Evolutionary conservation across 2,888 invertebrate genomes (phyloP).

Genomic region (Orgyia antiqua): DNA sequence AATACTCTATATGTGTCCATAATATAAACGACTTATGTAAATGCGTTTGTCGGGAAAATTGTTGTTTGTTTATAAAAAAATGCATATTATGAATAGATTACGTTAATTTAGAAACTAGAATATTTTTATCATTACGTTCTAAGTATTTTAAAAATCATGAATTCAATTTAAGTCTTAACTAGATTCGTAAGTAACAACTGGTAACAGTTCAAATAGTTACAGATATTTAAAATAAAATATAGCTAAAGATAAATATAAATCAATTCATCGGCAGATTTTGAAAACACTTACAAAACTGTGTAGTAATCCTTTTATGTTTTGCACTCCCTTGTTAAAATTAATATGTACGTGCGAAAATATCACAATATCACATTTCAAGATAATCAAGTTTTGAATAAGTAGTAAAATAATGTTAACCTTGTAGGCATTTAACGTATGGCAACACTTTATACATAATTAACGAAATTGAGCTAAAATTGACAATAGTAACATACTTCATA

Average conservation of each 20-base stretch:
- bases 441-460: conserved; percentile 20
- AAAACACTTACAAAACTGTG: conserved; percentile 37
- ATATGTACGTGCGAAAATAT: conserved; percentile 1
- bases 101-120: too few species aligned
- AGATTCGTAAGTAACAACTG: too few species aligned
- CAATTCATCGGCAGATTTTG: conserved; percentile 35
- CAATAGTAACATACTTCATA: background rate
- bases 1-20: too few species aligned
- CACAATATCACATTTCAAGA: conserved; percentile 2
- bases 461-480: conserved; percentile 16
- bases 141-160: too few species aligned
- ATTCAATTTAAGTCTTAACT: too few species aligned
- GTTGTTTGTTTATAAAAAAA: too few species aligned
- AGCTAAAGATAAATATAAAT: conserved; percentile 6
- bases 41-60: too few species aligned
- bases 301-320: conserved; percentile 26
- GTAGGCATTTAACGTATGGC: conserved; percentile 26
- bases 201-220: too few species aligned
- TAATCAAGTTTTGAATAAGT: background rate
- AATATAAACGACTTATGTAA: too few species aligned
- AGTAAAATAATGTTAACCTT: background rate
- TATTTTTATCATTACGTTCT: too few species aligned
- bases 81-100: too few species aligned
- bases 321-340: conserved; percentile 9
- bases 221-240: too few species aligned